A percentile compares a stretch with the other conserved stretches of the same genome.
These are phyloP conservation scores for Apamea anceps DNA, from an alignment of 2,888 invertebrate species.

Conservation along the genomic window DNA sequence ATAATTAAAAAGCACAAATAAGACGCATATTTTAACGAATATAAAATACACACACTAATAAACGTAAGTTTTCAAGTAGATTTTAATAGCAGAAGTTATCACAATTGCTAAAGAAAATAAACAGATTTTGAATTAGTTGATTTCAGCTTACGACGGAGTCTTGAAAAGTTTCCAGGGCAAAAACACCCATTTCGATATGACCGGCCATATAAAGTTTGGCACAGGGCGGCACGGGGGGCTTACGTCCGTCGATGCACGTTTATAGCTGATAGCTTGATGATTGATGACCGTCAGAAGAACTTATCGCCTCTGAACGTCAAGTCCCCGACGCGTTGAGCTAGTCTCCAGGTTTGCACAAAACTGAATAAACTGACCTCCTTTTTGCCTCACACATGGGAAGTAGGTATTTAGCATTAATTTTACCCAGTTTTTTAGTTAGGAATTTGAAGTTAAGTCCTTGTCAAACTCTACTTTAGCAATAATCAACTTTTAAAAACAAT, in stretches of 20 bases:
- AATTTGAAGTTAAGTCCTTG: background rate
- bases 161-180: background rate
- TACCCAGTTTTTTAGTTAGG: background rate
- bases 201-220: background rate
- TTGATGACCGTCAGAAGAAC: constrained; percentile 43
- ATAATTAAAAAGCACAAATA: too few relatives aligned
- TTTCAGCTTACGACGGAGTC: background rate
- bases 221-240: constrained; percentile 12
- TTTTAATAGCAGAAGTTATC: background rate
- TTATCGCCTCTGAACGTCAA: constrained; percentile 30
- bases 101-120: background rate
- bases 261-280: constrained; percentile 43
- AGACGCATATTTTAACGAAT: background rate
- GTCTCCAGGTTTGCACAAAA: background rate
- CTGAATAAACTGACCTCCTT: background rate
- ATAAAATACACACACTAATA: background rate
- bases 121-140: background rate
- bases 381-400: background rate
- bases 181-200: background rate
- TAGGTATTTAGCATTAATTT: background rate
- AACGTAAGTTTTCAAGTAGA: background rate
- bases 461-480: background rate
- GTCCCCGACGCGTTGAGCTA: background rate
- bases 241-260: constrained; percentile 29
- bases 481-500: background rate